These are phyloP conservation scores for Sphenodon punctatus DNA, from an alignment of 2,797 vertebrate genomes.

Conservation along the genomic window DNA sequence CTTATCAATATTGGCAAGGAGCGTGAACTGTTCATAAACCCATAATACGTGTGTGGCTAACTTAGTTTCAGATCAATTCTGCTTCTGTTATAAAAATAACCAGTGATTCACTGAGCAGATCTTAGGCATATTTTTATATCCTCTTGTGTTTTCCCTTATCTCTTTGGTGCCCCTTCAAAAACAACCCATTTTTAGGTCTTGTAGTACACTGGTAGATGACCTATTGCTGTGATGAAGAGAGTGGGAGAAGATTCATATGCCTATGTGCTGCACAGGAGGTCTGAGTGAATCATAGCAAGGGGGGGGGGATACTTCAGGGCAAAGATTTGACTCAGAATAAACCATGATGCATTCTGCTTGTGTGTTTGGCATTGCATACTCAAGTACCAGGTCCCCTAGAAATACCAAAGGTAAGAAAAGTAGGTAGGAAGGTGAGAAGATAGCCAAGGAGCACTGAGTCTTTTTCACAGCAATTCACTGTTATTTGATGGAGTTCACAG, in stretches of 20 bases:
- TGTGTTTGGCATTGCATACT: neutral
- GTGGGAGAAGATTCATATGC: constrained; percentile 21
- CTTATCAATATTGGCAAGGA: constrained; percentile 20
- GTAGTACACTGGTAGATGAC: constrained; percentile 21
- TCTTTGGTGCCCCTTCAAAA: constrained; percentile 55
- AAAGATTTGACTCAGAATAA: constrained; percentile 34
- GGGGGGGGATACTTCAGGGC: neutral
- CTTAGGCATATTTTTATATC: constrained; percentile 62
- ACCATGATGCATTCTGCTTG: constrained; percentile 2
- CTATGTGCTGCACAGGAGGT: neutral
- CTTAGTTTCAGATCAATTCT: constrained; percentile 50
- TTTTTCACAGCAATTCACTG: accelerated
- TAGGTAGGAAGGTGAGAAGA: neutral
- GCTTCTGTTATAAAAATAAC: constrained; percentile 63
- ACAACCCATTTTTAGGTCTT: constrained; percentile 36
- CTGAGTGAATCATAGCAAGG: neutral
- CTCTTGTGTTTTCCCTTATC: constrained; percentile 39
- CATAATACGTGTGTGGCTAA: constrained; percentile 21
- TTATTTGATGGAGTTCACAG: neutral
- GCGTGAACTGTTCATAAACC: constrained; percentile 14
- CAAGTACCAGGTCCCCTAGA: neutral
- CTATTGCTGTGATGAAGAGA: constrained; percentile 47
- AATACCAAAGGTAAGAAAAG: neutral
- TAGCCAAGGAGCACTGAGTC: neutral
- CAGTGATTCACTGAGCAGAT: constrained; percentile 64